Evolutionary conservation across 2,888 invertebrate genomes (phyloP).

Genomic region (Escarpia spicata): DNA sequence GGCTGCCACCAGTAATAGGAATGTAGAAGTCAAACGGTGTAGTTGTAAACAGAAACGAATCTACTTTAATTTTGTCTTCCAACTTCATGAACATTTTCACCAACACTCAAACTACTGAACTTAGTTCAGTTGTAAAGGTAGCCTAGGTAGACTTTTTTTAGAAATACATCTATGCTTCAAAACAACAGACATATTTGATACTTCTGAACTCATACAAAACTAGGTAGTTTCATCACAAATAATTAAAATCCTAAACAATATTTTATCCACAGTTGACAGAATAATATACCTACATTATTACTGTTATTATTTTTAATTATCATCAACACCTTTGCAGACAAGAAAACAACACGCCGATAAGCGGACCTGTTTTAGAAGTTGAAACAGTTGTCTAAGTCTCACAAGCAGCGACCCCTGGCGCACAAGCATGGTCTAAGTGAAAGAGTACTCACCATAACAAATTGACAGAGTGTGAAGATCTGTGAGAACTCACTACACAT

Average conservation of each 20-base stretch:
- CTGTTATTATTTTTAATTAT: neutral
- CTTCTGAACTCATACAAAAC: neutral
- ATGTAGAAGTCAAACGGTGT: too few species aligned
- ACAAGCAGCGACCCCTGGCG: too few species aligned
- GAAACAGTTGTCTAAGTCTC: neutral
- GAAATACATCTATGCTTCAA: too few species aligned
- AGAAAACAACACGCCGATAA: neutral
- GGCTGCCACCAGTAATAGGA: too few species aligned
- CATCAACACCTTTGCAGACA: neutral
- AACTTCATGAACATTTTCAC: too few species aligned
- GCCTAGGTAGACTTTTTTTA: neutral
- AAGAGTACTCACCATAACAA: constrained; percentile 78
- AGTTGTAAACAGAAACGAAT: too few species aligned
- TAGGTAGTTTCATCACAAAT: neutral
- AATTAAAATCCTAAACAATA: neutral
- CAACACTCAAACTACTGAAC: neutral
- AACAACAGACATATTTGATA: neutral
- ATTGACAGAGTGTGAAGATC: constrained; percentile 97
- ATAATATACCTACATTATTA: neutral
- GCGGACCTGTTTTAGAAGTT: neutral
- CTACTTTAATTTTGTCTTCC: too few species aligned
- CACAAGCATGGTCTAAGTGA: too few species aligned
- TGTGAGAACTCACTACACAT: constrained; percentile 99
- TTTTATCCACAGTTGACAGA: neutral
- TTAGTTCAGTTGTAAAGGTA: neutral